Conservation (phyloP, 1,140 invertebrate genomes). For the Bathynomus jamesi region DNA sequence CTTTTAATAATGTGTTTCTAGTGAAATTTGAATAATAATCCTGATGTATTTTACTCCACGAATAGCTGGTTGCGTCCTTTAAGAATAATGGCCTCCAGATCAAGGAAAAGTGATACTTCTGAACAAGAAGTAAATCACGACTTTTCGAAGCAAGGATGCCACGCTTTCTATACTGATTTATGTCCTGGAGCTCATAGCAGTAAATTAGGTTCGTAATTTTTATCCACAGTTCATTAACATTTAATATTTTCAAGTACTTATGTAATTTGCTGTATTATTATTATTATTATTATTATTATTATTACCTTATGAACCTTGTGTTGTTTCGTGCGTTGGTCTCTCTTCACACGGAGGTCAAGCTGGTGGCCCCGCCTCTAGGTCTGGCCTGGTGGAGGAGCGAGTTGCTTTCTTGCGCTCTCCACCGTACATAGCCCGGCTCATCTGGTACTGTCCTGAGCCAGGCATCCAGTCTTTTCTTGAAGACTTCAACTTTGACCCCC, state of each 20-base stretch:
- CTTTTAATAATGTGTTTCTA: too few species aligned
- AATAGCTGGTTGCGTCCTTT: slow-evolving; percentile 23
- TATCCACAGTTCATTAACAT: not conserved
- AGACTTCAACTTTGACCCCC: too few species aligned
- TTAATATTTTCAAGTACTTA: not conserved
- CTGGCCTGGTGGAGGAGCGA: too few species aligned
- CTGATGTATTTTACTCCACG: not conserved
- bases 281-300: not conserved
- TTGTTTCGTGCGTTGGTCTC: too few species aligned
- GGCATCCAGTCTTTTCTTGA: too few species aligned
- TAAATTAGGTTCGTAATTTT: slow-evolving; percentile 12
- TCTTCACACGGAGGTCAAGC: too few species aligned
- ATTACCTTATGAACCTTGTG: too few species aligned
- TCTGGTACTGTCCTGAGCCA: too few species aligned
- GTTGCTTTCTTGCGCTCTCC: too few species aligned
- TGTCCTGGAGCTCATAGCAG: slow-evolving; percentile 17
- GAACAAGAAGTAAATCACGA: slow-evolving; percentile 10
- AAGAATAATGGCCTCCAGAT: slow-evolving; percentile 3
- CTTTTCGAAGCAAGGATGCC: slow-evolving; percentile 20
- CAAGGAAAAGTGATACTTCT: not conserved
- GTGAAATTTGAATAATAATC: too few species aligned
- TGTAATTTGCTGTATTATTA: not conserved
- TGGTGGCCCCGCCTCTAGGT: too few species aligned
- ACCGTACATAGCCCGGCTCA: too few species aligned
- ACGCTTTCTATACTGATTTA: slow-evolving; percentile 23